Conservation (phyloP, 2,888 invertebrate species). For the Diplazon laetatorius region DNA sequence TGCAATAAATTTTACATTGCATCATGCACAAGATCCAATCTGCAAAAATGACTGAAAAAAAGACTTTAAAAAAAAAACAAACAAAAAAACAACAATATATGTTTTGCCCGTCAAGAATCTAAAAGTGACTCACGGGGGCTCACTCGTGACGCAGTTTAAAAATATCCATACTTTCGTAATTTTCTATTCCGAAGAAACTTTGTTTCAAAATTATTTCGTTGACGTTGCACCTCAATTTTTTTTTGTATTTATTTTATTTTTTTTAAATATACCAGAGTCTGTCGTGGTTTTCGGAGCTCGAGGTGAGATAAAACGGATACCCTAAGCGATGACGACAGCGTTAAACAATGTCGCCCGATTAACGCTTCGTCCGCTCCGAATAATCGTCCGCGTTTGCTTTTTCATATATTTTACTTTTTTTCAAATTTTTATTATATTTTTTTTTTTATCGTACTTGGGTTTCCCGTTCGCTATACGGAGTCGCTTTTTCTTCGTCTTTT, state of each 20-base stretch:
- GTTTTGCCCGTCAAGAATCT: not conserved
- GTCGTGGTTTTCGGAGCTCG: not conserved
- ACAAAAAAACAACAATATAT: not conserved
- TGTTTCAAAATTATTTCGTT: conserved; percentile 44
- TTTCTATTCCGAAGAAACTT: conserved; percentile 38
- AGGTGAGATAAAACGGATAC: not conserved
- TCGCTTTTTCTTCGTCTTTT: too few relatives aligned
- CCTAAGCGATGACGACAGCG: conserved; percentile 56
- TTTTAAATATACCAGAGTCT: not conserved
- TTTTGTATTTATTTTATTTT: not conserved
- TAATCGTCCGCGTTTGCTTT: conserved; percentile 24
- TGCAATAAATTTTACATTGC: conserved; percentile 7
- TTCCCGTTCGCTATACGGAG: too few relatives aligned
- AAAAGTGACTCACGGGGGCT: conserved; percentile 2
- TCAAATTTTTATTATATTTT: too few relatives aligned
- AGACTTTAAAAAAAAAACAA: not conserved
- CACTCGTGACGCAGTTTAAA: not conserved
- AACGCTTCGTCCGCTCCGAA: conserved; percentile 24
- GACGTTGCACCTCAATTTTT: not conserved
- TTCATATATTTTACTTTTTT: conserved; percentile 24
- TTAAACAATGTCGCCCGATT: conserved; percentile 28
- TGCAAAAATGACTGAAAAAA: too few relatives aligned
- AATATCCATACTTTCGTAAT: conserved; percentile 11
- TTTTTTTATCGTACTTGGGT: not conserved
- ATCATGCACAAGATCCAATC: too few relatives aligned